These are phyloP conservation scores for Aramus guarauna DNA, from an alignment of 2,113 vertebrate species.

Conservation along the genomic window DNA sequence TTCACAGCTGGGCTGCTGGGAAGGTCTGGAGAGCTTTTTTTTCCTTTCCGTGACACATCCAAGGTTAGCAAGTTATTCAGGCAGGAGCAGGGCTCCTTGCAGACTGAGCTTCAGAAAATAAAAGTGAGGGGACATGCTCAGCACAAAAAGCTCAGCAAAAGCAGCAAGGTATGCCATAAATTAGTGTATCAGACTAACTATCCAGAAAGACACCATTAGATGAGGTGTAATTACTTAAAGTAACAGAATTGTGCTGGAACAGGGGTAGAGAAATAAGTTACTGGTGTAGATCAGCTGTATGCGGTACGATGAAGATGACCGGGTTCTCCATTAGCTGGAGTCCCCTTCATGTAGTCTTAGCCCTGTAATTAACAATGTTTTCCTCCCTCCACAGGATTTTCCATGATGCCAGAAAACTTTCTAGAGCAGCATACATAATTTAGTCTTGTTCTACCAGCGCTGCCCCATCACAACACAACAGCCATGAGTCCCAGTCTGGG, in stretches of 20 bases:
- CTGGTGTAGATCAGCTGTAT: not conserved
- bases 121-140: not conserved
- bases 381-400: not conserved
- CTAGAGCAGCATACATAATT: not conserved
- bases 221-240: not conserved
- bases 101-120: not conserved
- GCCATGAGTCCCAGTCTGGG: fast-evolving
- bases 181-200: not conserved
- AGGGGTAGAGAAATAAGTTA: not conserved
- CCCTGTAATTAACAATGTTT: not conserved
- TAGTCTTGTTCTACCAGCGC: not conserved
- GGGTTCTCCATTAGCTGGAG: not conserved
- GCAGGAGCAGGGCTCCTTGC: not conserved
- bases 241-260: not conserved
- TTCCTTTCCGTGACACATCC: not conserved
- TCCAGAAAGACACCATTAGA: not conserved
- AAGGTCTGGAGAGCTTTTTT: not conserved
- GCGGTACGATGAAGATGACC: not conserved
- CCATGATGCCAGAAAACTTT: not conserved
- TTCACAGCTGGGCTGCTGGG: not conserved
- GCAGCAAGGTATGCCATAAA: not conserved
- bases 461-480: fast-evolving
- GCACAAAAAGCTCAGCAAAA: not conserved
- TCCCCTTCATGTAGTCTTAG: not conserved
- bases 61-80: not conserved